Percentiles rank a stretch among this genome's conserved stretches.
Conservation (phyloP, 2,797 vertebrate species). For the Lepilemur septentrionalis region DNA sequence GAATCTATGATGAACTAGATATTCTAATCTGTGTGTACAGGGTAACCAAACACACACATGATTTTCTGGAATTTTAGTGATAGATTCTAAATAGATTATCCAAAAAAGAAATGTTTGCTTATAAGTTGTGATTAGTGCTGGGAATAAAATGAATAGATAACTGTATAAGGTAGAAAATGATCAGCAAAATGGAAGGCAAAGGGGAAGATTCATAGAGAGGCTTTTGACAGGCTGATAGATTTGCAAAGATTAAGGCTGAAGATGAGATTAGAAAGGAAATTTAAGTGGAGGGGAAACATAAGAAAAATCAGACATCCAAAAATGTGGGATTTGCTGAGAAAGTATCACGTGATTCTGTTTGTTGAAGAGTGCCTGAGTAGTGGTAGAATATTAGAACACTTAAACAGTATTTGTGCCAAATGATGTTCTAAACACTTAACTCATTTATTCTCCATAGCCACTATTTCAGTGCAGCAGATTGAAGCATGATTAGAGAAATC, state of each 20-base stretch:
- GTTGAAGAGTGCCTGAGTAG: background rate
- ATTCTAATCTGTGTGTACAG: background rate
- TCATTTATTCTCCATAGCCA: background rate
- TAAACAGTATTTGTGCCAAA: background rate
- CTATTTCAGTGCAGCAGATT: background rate
- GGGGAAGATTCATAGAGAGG: background rate
- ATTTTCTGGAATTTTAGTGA: background rate
- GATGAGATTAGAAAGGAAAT: background rate
- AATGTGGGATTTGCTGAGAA: background rate
- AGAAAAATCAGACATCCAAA: background rate
- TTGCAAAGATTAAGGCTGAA: background rate
- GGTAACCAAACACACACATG: background rate
- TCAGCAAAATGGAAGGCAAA: background rate
- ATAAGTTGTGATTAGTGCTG: background rate
- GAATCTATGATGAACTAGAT: background rate
- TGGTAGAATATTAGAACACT: background rate
- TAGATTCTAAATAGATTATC: background rate
- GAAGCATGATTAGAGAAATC: background rate
- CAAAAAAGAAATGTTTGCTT: background rate
- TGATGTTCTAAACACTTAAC: background rate
- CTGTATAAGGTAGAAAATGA: background rate
- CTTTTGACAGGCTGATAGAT: background rate
- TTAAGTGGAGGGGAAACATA: background rate
- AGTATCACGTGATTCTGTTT: background rate
- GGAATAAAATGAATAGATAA: background rate